These are phyloP conservation scores for Platichthys flesus DNA, from an alignment of 2,113 vertebrate genomes.

Conservation along the genomic window DNA sequence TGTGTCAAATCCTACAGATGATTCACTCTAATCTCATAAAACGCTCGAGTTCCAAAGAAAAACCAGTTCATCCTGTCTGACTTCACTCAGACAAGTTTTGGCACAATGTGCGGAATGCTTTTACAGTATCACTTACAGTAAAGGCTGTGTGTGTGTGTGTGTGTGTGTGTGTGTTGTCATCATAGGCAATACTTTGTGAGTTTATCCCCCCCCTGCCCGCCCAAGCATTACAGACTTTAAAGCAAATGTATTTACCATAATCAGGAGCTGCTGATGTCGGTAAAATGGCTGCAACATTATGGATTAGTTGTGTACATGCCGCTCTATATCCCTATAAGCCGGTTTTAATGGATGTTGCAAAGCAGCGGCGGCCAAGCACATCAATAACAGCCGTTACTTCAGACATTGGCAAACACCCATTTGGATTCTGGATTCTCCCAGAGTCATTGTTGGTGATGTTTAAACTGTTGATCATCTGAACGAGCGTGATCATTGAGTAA, in stretches of 20 bases:
- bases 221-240: constrained; percentile 9
- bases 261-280: neutral
- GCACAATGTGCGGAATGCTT: neutral
- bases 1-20: neutral
- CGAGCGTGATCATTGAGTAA: too few species aligned
- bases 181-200: neutral
- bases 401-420: neutral
- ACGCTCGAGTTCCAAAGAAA: too few species aligned
- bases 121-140: neutral
- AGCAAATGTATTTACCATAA: constrained; percentile 9
- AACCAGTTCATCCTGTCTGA: neutral
- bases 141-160: neutral
- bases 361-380: constrained; percentile 1
- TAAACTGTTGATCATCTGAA: too few species aligned
- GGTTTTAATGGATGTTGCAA: neutral
- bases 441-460: neutral
- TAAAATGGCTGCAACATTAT: constrained; percentile 23
- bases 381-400: constrained; percentile 1
- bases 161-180: neutral
- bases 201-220: constrained; percentile 7
- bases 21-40: neutral
- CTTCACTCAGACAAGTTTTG: neutral
- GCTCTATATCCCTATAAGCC: constrained; percentile 15
- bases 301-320: constrained; percentile 23
- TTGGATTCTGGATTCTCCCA: neutral